Base-by-base conservation (phyloP, 1,140 invertebrate species). In the Andrena cerasifolii region DNA sequence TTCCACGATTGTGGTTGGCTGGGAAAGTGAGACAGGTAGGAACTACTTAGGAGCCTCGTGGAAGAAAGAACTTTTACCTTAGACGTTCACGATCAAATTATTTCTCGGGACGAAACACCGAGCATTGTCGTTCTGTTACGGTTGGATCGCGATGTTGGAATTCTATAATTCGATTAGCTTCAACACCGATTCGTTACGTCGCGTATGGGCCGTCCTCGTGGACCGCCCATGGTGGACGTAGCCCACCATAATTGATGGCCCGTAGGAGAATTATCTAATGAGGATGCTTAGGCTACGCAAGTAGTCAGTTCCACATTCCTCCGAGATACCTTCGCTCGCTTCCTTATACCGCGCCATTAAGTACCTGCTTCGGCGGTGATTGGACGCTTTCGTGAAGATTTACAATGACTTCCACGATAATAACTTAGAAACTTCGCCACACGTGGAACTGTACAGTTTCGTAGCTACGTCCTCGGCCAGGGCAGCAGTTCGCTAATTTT, bases 201-300 rank as follows among this genome's bases (percentile, higher is more conserved):
- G 33, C 43, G 51, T 40, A 70, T 54, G 21, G 40, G 10, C 36
- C 56, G 47, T 53, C 45, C 24, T 1, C 28, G 0, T 24, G 28
- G 82, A 84, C 81, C 81, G 65, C 81, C 81, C 77, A 66, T 45
- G 70, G 40, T 24, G 82, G 24, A 28, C 18, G n/a, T 18, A 26
- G 10, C 63, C 45, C 28, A 31, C 51, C 31, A 51, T 83, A 83
- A 84, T 71, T 53, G 70, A 84, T 59, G 59, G 45, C 61, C 70
- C 73, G 62, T 45, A 49, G 65, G 12, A 28, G 62, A 82, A 84
- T 83, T 83, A 79, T 84, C 70, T 84, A 84, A 83, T 83, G 70
- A 83, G 81, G 53, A 71, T 79, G 53, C 77, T 84, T 62, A 71
- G 54, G 16, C 31, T 58, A 47, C 68, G 31, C 70, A 71, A 79